Base-by-base conservation (phyloP, 2,113 vertebrate genomes). In the Nicator chloris region DNA sequence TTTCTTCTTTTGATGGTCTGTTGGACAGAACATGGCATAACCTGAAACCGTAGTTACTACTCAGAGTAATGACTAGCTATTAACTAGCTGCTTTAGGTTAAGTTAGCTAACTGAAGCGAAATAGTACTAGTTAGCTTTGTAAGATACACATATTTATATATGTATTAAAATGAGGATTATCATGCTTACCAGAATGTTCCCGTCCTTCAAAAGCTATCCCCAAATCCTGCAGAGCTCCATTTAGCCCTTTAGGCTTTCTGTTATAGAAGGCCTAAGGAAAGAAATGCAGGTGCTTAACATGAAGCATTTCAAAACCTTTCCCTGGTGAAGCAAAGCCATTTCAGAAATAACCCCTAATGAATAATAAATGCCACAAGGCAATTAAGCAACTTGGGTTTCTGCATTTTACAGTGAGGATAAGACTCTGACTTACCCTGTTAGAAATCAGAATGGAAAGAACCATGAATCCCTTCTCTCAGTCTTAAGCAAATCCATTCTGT, bases 211-310 rank as follows among this genome's bases (percentile, higher is more conserved):
- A 99, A 97, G 98, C 95, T 72, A 99, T 98, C 51, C 99, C 99
- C 8, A 99, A 95, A 96, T 99, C 99, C 88, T 99, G 98, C 79
- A 99, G 96, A 13, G 99, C 99, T 54, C 99, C 99, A 22, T 98
- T 99, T 60, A 99, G 97, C 49, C 99, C 99, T 96, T 99, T 98
- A 44, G 99, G 99, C 92, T 98, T 99, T 91, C 99, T 98, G 15
- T 97, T 98, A 79, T 99, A 99, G 96, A 99, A 99, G 28, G 97
- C 82, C 99, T 99, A 96, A 71, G 91, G 60, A 82, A 87, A 95
- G 79, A 93, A 70, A 28, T 3, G 2, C 24, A 78, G 21, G 13
- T 92, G 59, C 33, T 88, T 92, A 90, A 79, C 19, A 56, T 10
- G 51, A 87, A 86, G n/a, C 75, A 80, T 76, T 90, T 93, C 66